These are phyloP conservation scores for Bilobella aurantiaca DNA, from an alignment of 1,140 invertebrate species.

Conservation along the genomic window DNA sequence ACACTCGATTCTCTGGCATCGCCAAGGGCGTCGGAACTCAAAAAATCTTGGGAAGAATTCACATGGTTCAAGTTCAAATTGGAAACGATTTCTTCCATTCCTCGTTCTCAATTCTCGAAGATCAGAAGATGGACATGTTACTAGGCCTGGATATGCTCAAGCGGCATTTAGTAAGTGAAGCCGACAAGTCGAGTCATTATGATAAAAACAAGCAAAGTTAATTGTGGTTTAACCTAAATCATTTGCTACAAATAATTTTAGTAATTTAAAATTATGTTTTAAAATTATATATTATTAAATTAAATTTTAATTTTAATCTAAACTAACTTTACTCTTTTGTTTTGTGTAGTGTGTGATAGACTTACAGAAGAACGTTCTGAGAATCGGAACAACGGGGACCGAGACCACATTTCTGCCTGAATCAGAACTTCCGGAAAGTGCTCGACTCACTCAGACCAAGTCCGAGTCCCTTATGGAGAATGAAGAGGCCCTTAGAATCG, in stretches of 20 bases:
- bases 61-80: constrained; percentile 94
- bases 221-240: too few relatives aligned
- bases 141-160: constrained; percentile 95
- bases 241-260: too few relatives aligned
- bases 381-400: constrained; percentile 90
- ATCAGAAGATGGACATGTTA: constrained; percentile 97
- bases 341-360: constrained; percentile 75
- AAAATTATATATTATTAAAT: too few relatives aligned
- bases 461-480: constrained; percentile 41
- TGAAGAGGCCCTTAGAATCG: constrained; percentile 39
- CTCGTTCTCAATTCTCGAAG: constrained; percentile 93
- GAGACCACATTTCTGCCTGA: constrained; percentile 82
- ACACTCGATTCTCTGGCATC: constrained; percentile 85
- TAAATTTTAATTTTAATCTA: too few relatives aligned
- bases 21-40: constrained; percentile 93
- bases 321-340: neutral
- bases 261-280: too few relatives aligned
- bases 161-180: constrained; percentile 73
- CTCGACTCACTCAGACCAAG: constrained; percentile 43
- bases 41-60: constrained; percentile 87
- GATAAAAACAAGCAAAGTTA: too few relatives aligned
- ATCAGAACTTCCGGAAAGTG: constrained; percentile 64
- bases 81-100: constrained; percentile 85
- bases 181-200: too few relatives aligned
- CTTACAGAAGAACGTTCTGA: constrained; percentile 73